Conservation (phyloP, 2,797 vertebrate genomes). For the Tympanoctomys barrerae region DNA sequence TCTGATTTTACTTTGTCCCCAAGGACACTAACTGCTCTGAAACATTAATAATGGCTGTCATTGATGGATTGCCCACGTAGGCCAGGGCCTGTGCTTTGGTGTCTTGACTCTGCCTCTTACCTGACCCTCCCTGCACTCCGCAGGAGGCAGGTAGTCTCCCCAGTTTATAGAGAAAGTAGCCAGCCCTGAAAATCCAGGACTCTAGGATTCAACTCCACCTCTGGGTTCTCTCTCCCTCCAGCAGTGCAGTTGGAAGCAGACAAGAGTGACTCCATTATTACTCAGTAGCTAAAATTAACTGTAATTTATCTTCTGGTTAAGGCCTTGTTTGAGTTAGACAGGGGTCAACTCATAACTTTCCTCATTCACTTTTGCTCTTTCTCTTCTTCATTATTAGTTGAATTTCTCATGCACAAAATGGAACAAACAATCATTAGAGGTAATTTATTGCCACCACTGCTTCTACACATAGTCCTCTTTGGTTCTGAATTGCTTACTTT, state of each 20-base stretch:
- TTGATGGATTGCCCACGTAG: background rate
- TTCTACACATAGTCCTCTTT: background rate
- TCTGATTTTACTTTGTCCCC: background rate
- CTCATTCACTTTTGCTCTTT: background rate
- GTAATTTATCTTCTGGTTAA: slow-evolving; percentile 7
- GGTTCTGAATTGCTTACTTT: background rate
- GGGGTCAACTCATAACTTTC: background rate
- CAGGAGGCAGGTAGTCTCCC: accelerated
- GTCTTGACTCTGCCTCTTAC: background rate
- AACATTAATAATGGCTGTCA: background rate
- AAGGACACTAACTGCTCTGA: background rate
- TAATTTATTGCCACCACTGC: background rate
- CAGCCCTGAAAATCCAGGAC: background rate
- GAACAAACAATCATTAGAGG: background rate
- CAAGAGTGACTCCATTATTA: background rate
- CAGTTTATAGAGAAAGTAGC: background rate
- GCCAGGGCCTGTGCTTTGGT: background rate
- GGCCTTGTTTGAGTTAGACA: background rate
- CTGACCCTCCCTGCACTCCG: background rate
- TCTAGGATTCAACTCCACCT: background rate
- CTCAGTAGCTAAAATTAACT: slow-evolving; percentile 8
- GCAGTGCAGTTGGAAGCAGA: background rate
- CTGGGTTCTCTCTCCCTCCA: background rate
- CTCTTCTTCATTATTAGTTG: background rate
- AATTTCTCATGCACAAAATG: background rate